Base-by-base conservation (phyloP, 2,113 vertebrate species). In the Triplophysa tibetana region DNA sequence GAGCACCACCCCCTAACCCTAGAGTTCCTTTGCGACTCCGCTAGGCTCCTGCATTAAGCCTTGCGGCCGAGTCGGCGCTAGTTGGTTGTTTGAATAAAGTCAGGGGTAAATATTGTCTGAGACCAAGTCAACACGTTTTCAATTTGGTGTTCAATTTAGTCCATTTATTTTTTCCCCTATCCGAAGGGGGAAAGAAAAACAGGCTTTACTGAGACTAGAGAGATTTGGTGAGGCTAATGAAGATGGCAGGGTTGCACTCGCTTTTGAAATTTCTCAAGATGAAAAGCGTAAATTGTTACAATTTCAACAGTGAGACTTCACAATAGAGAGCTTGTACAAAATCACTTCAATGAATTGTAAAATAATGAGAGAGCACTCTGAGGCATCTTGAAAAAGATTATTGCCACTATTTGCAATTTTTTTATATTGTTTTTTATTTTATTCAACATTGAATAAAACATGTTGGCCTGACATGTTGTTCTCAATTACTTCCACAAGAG, bases 401-500 rank as follows among this genome's bases (percentile, higher is more conserved):
- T 54, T 54, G 52, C 11, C 48, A 50, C 17, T 19, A 19, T n/a
- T 54, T 19, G 17, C 52, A 17, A 5, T n/a, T 54, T 16, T 48
- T 2, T 50, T 2, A 6, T 5, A 14, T 54, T 17, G 7, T 19
- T 19, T 7, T 8, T 56, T 56, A 19, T n/a, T 56, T 19, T n/a
- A 54, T 54, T 54, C 16, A 14, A 54, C 50, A 54, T n/a, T n/a
- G n/a, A n/a, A n/a, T n/a, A n/a, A n/a, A n/a, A n/a, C n/a, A n/a
- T n/a, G n/a, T n/a, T n/a, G n/a, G n/a, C n/a, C n/a, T n/a, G n/a
- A n/a, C 21, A 26, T 45, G 74, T 82, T 84, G 76, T 90, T 85
- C 64, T n/a, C 21, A 9, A n/a, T 38, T 0, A 62, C 54, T 54
- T 76, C 90, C 92, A 93, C 91, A 80, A 91, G 92, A 88, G 91